These are phyloP conservation scores for Troides helena DNA, from an alignment of 2,888 invertebrate species.

Conservation along the genomic window DNA sequence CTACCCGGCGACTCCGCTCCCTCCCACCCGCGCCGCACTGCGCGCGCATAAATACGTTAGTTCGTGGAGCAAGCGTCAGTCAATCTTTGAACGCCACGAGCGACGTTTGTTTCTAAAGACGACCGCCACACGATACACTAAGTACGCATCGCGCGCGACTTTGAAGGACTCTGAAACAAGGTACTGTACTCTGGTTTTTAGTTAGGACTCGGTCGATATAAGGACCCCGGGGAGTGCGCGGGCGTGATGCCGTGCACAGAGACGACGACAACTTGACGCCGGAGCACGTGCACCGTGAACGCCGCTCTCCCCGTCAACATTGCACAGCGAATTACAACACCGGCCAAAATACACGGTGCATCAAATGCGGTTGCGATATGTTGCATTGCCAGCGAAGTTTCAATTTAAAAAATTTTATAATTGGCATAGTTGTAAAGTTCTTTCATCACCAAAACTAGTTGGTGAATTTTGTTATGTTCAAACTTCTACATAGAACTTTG, in stretches of 20 bases:
- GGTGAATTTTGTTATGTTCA: too few relatives aligned
- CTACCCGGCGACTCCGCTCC: constrained; percentile 49
- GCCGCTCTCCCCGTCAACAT: constrained; percentile 31
- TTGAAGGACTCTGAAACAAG: constrained; percentile 37
- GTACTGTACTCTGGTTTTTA: constrained; percentile 36
- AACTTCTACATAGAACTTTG: too few relatives aligned
- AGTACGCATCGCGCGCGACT: constrained; percentile 40
- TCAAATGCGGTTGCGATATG: constrained; percentile 35
- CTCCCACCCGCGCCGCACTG: constrained; percentile 67
- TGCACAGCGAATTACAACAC: constrained; percentile 44
- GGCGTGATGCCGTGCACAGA: constrained; percentile 12
- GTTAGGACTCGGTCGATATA: constrained; percentile 25
- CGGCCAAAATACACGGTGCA: constrained; percentile 36
- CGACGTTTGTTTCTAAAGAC: constrained; percentile 45
- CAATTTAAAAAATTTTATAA: not conserved
- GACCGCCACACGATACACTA: constrained; percentile 31
- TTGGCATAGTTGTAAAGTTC: not conserved
- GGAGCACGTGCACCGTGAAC: constrained; percentile 21
- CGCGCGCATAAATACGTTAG: constrained; percentile 74
- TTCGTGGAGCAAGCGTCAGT: constrained; percentile 62
- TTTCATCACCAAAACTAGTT: not conserved
- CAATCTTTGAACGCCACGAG: constrained; percentile 52
- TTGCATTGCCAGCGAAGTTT: constrained; percentile 37
- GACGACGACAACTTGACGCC: constrained; percentile 26
- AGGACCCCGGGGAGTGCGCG: constrained; percentile 25